Percentiles rank a stretch among this genome's conserved stretches.
phyloP scores from a whole-genome alignment of 2,113 vertebrate species.

The Bos javanicus region DNA sequence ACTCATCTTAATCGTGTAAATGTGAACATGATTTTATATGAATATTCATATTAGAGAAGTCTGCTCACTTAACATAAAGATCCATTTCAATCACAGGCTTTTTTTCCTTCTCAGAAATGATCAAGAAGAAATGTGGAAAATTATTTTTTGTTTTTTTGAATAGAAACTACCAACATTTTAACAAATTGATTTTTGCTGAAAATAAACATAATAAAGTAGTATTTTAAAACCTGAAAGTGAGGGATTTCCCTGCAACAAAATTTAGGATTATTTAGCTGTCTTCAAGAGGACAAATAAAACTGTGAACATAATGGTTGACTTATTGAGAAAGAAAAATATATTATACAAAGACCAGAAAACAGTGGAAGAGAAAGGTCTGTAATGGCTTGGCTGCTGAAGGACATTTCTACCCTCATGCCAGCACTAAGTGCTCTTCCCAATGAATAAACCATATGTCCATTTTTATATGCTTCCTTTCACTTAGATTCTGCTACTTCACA shows the following conservation, averaged over 20 bases:
- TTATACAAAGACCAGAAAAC: background rate
- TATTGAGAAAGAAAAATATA: background rate
- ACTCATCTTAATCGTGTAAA: background rate
- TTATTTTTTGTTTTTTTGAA: background rate
- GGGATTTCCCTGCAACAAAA: background rate
- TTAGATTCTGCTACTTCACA: background rate
- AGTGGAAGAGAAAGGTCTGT: background rate
- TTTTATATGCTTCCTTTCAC: background rate
- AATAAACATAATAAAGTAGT: background rate
- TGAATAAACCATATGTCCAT: constrained; percentile 27
- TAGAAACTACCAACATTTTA: background rate
- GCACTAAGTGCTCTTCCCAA: constrained; percentile 2
- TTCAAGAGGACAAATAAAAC: constrained; percentile 16
- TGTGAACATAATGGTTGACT: background rate
- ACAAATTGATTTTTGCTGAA: background rate
- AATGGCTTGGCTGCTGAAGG: background rate
- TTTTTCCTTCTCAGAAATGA: background rate
- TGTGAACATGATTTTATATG: background rate
- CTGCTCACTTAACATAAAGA: background rate
- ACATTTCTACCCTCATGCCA: background rate
- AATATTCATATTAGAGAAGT: background rate
- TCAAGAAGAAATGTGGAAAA: background rate
- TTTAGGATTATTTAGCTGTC: background rate
- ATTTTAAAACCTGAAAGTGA: background rate
- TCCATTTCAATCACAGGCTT: background rate